A percentile compares a stretch with the other conserved stretches of the same genome.
phyloP scores from a whole-genome alignment of 2,888 invertebrate genomes.

The Epiperipatus broadwayi region DNA sequence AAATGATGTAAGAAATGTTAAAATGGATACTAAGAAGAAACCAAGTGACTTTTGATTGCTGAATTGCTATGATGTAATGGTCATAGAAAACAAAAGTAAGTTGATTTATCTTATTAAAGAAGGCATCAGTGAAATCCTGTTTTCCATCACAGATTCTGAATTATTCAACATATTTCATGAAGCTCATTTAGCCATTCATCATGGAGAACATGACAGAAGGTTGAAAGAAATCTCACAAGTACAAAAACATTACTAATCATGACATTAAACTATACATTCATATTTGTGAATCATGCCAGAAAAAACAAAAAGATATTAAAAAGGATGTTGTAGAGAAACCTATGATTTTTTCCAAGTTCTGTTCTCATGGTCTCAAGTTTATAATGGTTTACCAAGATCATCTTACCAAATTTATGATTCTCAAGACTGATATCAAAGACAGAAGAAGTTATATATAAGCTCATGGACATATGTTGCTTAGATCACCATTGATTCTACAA shows the following conservation, averaged over 20 bases:
- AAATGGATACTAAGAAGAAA: too few species aligned
- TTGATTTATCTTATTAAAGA: too few species aligned
- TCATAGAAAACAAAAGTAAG: too few species aligned
- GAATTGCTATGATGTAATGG: too few species aligned
- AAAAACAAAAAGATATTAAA: conserved; percentile 14
- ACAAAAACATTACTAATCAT: conserved; percentile 13
- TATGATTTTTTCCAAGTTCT: conserved; percentile 10
- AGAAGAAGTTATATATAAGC: conserved; percentile 12
- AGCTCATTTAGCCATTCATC: too few species aligned
- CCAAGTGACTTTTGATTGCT: too few species aligned
- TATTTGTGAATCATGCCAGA: conserved; percentile 14
- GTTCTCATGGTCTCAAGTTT: too few species aligned
- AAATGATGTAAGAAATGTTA: too few species aligned
- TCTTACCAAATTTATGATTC: conserved; percentile 14
- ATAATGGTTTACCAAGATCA: conserved; percentile 16
- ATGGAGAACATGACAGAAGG: too few species aligned
- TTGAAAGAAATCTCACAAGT: conserved; percentile 13
- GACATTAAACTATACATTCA: conserved; percentile 13
- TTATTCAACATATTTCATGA: too few species aligned
- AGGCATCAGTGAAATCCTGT: too few species aligned
- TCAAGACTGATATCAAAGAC: conserved; percentile 13
- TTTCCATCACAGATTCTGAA: too few species aligned
- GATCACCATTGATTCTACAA: conserved; percentile 12
- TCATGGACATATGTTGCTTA: conserved; percentile 14
- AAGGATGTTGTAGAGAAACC: conserved; percentile 13